Percentiles rank a stretch among this genome's conserved stretches.
Evolutionary conservation across 64 coral and sea anemone genomes (phyloP).

Genomic region (Montipora sp.): DNA sequence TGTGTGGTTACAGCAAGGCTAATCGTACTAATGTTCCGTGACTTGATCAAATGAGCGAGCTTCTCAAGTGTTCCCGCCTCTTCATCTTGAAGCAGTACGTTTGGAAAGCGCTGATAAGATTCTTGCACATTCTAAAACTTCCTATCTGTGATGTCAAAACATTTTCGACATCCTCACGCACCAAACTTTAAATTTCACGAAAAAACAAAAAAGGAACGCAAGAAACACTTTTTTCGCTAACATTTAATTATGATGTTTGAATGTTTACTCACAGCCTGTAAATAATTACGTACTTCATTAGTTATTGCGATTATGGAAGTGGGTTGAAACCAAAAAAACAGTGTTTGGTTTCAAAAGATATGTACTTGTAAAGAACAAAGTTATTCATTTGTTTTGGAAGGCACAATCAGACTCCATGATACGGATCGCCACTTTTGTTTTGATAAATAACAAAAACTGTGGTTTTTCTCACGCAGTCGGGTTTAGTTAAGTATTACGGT

Average conservation of each 20-base stretch:
- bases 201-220: background rate
- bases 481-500: too few species aligned
- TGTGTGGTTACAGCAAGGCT: background rate
- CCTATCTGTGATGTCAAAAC: background rate
- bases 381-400: too few species aligned
- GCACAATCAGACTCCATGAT: too few species aligned
- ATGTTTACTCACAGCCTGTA: background rate
- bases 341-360: background rate
- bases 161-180: background rate
- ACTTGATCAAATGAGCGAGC: background rate
- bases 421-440: too few species aligned
- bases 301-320: background rate
- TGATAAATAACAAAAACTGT: too few species aligned
- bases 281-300: background rate
- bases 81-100: background rate
- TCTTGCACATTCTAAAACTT: background rate
- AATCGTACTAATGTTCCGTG: slow-evolving; percentile 29
- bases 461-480: too few species aligned
- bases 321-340: background rate
- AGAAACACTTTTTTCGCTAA: background rate
- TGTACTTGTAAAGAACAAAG: too few species aligned
- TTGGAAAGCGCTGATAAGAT: background rate
- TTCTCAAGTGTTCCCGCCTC: background rate
- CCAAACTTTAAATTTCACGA: background rate
- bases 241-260: background rate